phyloP scores from a whole-genome alignment of 2,888 invertebrate genomes.

The Aphidoletes aphidimyza region DNA sequence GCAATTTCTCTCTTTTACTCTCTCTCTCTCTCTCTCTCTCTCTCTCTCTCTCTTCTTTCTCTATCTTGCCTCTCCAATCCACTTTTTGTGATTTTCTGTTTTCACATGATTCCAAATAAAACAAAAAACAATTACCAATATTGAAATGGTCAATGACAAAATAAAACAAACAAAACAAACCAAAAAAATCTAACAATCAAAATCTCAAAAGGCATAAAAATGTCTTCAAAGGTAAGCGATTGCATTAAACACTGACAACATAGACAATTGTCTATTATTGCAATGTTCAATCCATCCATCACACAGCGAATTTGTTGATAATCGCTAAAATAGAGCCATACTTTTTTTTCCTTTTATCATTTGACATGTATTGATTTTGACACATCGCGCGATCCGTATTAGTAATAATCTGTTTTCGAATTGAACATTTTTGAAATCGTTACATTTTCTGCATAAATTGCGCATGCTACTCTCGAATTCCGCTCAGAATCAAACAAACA shows the following conservation, averaged over 20 bases:
- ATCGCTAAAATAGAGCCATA: too few relatives aligned
- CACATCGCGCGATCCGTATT: neutral
- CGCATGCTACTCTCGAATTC: neutral
- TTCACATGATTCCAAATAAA: neutral
- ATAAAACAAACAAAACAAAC: neutral
- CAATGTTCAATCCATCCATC: neutral
- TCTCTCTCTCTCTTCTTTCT: neutral
- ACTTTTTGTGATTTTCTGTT: constrained; percentile 36
- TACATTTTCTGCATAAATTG: neutral
- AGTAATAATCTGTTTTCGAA: neutral
- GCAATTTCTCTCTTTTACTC: neutral
- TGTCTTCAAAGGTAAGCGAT: constrained; percentile 54
- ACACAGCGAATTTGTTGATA: neutral
- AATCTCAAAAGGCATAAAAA: constrained; percentile 30
- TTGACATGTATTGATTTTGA: too few relatives aligned
- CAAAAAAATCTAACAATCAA: neutral
- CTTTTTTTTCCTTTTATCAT: too few relatives aligned
- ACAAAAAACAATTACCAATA: neutral
- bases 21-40: neutral
- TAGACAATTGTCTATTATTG: neutral
- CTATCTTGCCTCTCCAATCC: constrained; percentile 25
- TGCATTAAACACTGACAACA: neutral
- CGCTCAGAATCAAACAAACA: neutral
- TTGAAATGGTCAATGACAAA: constrained; percentile 1
- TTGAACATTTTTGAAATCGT: neutral